Conservation (phyloP, 2,113 vertebrate species). For the Leucopternis melanops region DNA sequence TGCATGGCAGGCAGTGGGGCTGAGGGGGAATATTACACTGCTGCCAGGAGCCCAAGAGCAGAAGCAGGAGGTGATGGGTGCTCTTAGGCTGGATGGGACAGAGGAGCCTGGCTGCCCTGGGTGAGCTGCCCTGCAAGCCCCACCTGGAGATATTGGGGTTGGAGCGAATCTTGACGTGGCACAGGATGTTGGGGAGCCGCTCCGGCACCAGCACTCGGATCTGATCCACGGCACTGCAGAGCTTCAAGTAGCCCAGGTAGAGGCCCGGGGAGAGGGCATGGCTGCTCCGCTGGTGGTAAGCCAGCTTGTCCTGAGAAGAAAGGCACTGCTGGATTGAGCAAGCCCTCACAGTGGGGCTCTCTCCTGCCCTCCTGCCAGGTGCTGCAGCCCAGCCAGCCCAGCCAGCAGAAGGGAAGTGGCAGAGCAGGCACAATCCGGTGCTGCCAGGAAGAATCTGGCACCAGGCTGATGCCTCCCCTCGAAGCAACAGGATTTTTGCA, state of each 20-base stretch:
- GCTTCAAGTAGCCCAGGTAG: constrained; percentile 89
- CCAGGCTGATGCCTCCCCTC: background rate
- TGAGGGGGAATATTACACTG: rapidly evolving
- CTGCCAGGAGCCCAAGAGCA: background rate
- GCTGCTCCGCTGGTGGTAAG: constrained; percentile 82
- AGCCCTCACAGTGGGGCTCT: rapidly evolving
- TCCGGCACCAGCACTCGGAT: constrained; percentile 87
- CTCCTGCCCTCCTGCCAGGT: background rate
- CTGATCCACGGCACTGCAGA: constrained; percentile 89
- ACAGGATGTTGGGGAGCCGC: constrained; percentile 85
- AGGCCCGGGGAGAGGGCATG: constrained; percentile 80
- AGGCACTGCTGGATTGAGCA: background rate
- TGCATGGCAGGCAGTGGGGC: background rate
- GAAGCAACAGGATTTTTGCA: background rate
- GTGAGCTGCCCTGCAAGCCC: background rate
- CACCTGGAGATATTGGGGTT: constrained; percentile 88
- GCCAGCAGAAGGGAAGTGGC: rapidly evolving
- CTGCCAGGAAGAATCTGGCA: background rate
- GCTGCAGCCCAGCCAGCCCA: rapidly evolving
- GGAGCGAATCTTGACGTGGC: constrained; percentile 86
- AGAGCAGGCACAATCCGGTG: rapidly evolving
- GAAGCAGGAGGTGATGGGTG: background rate
- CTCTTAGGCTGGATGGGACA: background rate
- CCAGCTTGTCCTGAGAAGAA: constrained; percentile 81
- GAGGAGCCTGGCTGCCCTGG: background rate